A percentile compares a stretch with the other conserved stretches of the same genome.
Conservation (phyloP, 2,113 vertebrate genomes). For the Coreoperca whiteheadi region DNA sequence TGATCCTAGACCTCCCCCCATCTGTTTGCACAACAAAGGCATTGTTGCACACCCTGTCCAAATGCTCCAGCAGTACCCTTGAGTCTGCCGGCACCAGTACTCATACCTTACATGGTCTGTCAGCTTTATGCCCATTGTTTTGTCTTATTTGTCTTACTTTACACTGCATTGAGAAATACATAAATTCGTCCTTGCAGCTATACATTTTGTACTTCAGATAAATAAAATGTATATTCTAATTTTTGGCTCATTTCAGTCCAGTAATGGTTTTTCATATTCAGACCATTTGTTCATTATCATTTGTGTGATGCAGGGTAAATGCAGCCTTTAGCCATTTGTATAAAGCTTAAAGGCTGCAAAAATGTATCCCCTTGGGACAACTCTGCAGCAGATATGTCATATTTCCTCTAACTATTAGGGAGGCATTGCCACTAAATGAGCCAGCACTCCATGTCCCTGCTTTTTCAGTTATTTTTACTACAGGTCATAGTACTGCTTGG, state of each 20-base stretch:
- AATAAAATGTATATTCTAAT: slow-evolving; percentile 19
- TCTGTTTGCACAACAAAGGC: slow-evolving; percentile 59
- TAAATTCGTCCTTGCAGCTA: slow-evolving; percentile 21
- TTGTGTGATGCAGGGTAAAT: slow-evolving; percentile 40
- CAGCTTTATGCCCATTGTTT: slow-evolving; percentile 37
- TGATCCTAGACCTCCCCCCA: slow-evolving; percentile 44
- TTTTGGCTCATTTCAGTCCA: neutral
- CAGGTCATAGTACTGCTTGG: neutral
- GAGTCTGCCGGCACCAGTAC: slow-evolving; percentile 52
- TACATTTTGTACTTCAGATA: slow-evolving; percentile 21
- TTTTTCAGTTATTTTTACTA: slow-evolving; percentile 3
- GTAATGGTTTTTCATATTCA: slow-evolving; percentile 36
- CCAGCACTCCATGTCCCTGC: neutral
- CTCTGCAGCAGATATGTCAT: slow-evolving; percentile 13
- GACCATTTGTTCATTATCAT: slow-evolving; percentile 18
- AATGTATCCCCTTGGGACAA: slow-evolving; percentile 13
- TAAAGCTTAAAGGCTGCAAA: slow-evolving; percentile 12
- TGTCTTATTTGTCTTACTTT: slow-evolving; percentile 41
- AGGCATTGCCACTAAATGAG: slow-evolving; percentile 5
- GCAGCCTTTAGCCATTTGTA: slow-evolving; percentile 22
- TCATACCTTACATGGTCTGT: slow-evolving; percentile 49
- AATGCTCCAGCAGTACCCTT: slow-evolving; percentile 50
- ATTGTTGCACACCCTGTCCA: slow-evolving; percentile 58
- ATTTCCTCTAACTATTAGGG: neutral
- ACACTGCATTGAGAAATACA: slow-evolving; percentile 3